Base-by-base conservation (phyloP, 2,113 vertebrate species). In the Thunnus thynnus region DNA sequence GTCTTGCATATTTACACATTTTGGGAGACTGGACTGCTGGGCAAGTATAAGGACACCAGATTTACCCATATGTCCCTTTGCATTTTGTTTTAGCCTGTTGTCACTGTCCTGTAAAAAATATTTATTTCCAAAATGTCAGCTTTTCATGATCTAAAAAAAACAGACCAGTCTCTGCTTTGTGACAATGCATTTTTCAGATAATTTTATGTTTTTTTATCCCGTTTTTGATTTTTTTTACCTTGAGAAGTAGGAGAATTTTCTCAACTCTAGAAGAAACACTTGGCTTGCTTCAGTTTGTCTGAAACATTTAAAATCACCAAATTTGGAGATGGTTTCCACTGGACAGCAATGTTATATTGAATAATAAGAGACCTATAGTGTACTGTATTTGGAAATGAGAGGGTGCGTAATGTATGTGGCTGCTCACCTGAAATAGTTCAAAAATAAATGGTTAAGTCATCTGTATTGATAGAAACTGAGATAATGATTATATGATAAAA, bases 1-100 rank as follows among this genome's bases (percentile, higher is more conserved):
- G n/a, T 14, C 32, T 22, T 64, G 2, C 25, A 57, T 67, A 64
- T 58, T 69, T 57, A 63, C 84, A 82, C 63, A 57, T 73, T 70
- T 48, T 64, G 50, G 54, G 44, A n/a, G 58, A 47, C n/a, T 2
- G 64, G 36, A 55, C 41, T 36, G 6, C 27, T 30, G 27, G 27
- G 27, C 27, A 30, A 30, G 27, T 30, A 30, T 13, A 20, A 44
- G 46, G 30, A 60, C 30, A 44, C 9, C 12, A 32, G 46, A 44
- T 72, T 22, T 48, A n/a, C 27, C 41, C 44, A 9, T 52, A 6
- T 18, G 54, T 62, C 18, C 1, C 3, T 58, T 51, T n/a, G 51
- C 27, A 3, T 57, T 13, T 5, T 41, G 1, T 46, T 64, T n/a
- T 3, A 61, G 17, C n/a, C 54, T 13, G 1, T 7, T 41, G 27